Percentiles rank a stretch among this genome's conserved stretches.
Conservation (phyloP, 2,113 vertebrate genomes). For the Taxidea taxus region DNA sequence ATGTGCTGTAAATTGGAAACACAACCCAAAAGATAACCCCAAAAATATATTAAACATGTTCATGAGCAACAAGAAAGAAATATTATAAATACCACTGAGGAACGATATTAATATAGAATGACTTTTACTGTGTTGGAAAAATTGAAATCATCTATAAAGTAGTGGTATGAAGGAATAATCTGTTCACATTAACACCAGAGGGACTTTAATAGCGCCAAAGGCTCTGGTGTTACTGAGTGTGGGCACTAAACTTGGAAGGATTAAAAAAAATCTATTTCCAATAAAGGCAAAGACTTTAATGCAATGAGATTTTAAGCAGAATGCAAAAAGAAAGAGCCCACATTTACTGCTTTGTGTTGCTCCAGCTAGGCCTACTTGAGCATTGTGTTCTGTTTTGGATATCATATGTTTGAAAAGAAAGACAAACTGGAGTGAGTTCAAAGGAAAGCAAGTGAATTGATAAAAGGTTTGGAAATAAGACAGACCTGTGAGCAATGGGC, state of each 20-base stretch:
- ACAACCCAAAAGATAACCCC: background rate
- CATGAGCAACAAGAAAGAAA: background rate
- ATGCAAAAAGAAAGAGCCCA: slow-evolving; percentile 31
- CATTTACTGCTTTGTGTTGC: slow-evolving; percentile 14
- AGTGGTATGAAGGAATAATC: background rate
- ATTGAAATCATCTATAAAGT: slow-evolving; percentile 37
- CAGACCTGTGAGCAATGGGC: slow-evolving; percentile 53
- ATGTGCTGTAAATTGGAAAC: background rate
- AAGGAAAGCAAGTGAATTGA: slow-evolving; percentile 60
- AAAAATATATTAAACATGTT: background rate
- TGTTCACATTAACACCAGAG: slow-evolving; percentile 33
- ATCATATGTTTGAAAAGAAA: slow-evolving; percentile 53
- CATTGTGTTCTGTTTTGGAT: slow-evolving; percentile 31
- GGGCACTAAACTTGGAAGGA: slow-evolving; percentile 38
- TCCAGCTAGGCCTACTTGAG: slow-evolving; percentile 8
- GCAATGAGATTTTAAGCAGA: slow-evolving; percentile 34
- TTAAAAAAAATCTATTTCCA: slow-evolving; percentile 56
- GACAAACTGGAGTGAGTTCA: slow-evolving; percentile 70
- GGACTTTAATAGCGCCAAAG: background rate
- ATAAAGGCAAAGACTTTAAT: slow-evolving; percentile 66
- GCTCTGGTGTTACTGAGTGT: background rate
- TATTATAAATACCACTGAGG: background rate
- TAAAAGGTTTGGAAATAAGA: slow-evolving; percentile 70
- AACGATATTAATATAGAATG: background rate
- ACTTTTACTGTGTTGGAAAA: background rate